Evolutionary conservation across 1,140 invertebrate species (phyloP), one percentile per base, ranked within the genome.

Genomic region (Aphaenogaster ashmeadi): DNA sequence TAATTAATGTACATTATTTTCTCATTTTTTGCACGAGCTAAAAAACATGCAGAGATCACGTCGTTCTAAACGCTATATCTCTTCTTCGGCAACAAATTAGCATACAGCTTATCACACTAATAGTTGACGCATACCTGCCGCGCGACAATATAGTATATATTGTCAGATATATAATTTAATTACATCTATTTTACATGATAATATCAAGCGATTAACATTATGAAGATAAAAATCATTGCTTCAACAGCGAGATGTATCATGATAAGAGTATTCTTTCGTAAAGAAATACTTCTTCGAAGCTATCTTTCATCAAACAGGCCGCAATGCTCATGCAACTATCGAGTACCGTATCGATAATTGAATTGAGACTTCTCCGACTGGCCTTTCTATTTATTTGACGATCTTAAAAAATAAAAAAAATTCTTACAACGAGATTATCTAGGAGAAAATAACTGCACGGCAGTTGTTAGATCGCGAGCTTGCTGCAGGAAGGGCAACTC

Each of bases 201-300:
- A 66, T 66, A 79, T 66, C 27, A 11, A 79, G n/a, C 3, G 4
- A 27, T 67, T 80, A 81, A 9, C 8, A 80, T 67, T 54, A 54
- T 1, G 2, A 38, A 66, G 21, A 33, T 33, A 41, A 78, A 62
- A 1, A 66, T 66, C 18, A 4, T n/a, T 50, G 4, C 13, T 77
- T 27, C 4, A 41, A 56, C 8, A 44, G 8, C 27, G 38, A 79
- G 47, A 15, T 66, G 36, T 15, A 21, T 5, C 33, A 3, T 8
- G 58, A 21, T 67, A 80, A 67, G 69, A 81, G 21, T 71, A 54
- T 54, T 13, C 11, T 66, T 54, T 80, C 41, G 1, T 1, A 13
- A 27, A n/a, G n/a, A 52, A 66, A 80, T n/a, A 54, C 27, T 4
- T 41, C 3, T 56, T 56, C 3, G 1, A 47, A 66, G 18, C 3